Conservation (phyloP, 1,140 invertebrate species). For the Aradophagus sp. region DNA sequence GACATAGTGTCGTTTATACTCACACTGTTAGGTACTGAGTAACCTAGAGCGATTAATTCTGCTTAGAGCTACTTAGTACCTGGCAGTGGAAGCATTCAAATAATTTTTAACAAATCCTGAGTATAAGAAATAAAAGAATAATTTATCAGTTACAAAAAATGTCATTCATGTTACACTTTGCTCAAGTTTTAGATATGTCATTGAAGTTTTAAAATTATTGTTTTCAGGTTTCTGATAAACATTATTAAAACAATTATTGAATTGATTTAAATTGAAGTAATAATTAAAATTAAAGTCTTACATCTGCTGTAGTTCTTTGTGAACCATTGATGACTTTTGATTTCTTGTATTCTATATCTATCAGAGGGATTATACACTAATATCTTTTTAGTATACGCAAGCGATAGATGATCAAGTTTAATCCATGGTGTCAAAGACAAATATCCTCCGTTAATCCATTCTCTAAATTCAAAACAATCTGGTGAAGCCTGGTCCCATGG, state of each 20-base stretch:
- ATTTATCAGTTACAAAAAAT: too few species aligned
- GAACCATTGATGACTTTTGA: constrained; percentile 87
- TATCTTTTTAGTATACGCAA: constrained; percentile 85
- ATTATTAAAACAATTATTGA: too few species aligned
- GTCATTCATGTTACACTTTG: too few species aligned
- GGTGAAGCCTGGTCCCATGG: constrained; percentile 91
- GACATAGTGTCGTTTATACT: constrained; percentile 33
- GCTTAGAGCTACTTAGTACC: constrained; percentile 91
- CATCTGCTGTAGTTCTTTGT: constrained; percentile 76
- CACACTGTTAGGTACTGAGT: constrained; percentile 74
- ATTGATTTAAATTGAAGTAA: too few species aligned
- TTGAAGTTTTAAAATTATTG: too few species aligned
- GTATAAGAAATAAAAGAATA: too few species aligned
- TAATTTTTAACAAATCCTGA: background rate
- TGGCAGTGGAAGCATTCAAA: constrained; percentile 74
- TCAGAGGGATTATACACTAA: constrained; percentile 79
- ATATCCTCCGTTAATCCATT: constrained; percentile 83
- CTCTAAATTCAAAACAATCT: constrained; percentile 82
- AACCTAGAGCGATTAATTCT: constrained; percentile 73
- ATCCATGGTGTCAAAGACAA: constrained; percentile 84
- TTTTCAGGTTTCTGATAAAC: too few species aligned
- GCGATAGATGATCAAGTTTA: constrained; percentile 84
- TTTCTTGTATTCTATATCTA: constrained; percentile 81
- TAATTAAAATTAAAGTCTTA: constrained; percentile 17
- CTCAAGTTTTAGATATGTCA: too few species aligned